Evolutionary conservation across 2,113 vertebrate species (phyloP), one percentile per base, ranked within the genome.

Genomic region (Ophthalmolycus amberensis): DNA sequence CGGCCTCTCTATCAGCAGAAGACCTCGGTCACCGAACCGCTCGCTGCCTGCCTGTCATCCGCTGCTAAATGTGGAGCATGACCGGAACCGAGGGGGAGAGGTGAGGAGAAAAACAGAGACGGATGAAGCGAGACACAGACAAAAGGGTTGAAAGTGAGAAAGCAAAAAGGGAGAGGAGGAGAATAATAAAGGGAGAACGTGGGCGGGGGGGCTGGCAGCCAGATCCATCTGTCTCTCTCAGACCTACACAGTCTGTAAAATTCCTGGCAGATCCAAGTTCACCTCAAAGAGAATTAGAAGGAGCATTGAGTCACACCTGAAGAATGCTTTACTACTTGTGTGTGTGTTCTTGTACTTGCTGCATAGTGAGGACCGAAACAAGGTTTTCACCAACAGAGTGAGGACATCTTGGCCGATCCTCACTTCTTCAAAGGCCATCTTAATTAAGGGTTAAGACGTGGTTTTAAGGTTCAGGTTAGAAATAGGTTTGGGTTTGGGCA

Each of bases 21-120:
- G 86, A 91, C 71, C 71, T 85, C 80, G 75, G 50, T 20, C 74
- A 80, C 50, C 9, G 73, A 83, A 85, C 77, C 67, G n/a, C 63
- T 74, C 52, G 20, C 67, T 74, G 75, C 71, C 85, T 72, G 75
- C 46, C 69, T 83, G 79, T 83, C 69, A 87, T 48, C 27, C 15
- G 9, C 59, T 32, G 79, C 85, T 76, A 89, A 89, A 83, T 74
- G 75, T 77, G 75, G 72, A 81, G n/a, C 20, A 2, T 46, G 52
- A 67, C 65, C 15, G 40, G 71, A 75, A 59, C 52, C 15, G 40
- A n/a, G 34, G 48, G 48, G n/a, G 20, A n/a, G 29, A 15, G 18
- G 1, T 14, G 29, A n/a, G 20, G n/a, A 20, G 25, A 0, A 37
- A 37, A 42, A 29, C 7, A 37, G 37, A 46, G 32, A 11, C 3